Base-by-base conservation (phyloP, 2,888 invertebrate genomes). In the Cactoblastis cactorum region DNA sequence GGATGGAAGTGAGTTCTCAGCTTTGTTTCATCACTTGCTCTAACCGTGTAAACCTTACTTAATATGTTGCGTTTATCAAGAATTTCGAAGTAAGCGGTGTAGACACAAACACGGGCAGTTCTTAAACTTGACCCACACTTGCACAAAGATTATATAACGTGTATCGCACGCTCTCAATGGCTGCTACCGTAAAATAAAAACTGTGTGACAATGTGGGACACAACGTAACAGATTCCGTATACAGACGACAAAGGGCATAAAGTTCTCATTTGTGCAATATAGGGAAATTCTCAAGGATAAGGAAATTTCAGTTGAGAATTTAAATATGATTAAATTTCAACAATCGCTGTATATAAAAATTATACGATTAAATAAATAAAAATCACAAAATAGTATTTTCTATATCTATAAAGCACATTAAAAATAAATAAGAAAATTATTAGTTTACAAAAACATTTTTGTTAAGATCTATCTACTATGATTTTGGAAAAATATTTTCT, bases 91-190 rank as follows among this genome's bases (percentile, higher is more conserved):
- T 14, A 35, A 14, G n/a, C 11, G 6, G 14, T 15, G 17, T 15
- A 43, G 15, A 17, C 43, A 28, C 43, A 28, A 41, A 41, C 15
- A 28, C 43, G 9, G 24, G n/a, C n/a, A n/a, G 28, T 32, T 28
- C 43, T 28, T 28, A 43, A 43, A 43, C 43, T 43, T 43, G 43
- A 43, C 43, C 43, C 28, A 43, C 28, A 43, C 28, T 24, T 15
- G 15, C 5, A 9, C 6, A 15, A 4, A 8, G 2, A n/a, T 43
- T 43, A 43, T 43, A 43, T 43, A 43, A 43, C 6, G 15, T 43
- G 14, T 32, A 43, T 43, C 43, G 28, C 43, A 43, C 43, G 43
- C 15, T 43, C 43, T 32, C 43, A 43, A 43, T 43, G 43, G 17
- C 39, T 22, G 22, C 28, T 28, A 43, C 43, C 28, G 43, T 28